phyloP scores from a whole-genome alignment of 2,797 vertebrate genomes.

The Harpagifer antarcticus region DNA sequence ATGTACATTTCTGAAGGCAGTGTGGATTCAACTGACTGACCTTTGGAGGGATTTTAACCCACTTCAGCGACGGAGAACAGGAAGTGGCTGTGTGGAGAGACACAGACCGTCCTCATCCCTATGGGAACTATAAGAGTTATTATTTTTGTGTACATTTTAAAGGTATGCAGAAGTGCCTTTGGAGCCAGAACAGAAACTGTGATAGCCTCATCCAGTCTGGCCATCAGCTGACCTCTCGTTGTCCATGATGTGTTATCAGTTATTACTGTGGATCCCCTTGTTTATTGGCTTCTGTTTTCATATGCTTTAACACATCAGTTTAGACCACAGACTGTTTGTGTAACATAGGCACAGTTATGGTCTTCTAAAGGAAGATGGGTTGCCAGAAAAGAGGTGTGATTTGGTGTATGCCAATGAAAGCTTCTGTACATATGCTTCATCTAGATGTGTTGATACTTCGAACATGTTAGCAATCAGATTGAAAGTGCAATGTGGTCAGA shows the following conservation, averaged over 20 bases:
- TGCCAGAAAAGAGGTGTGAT: too few relatives aligned
- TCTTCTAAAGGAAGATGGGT: not conserved
- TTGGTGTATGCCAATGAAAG: not conserved
- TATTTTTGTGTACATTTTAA: not conserved
- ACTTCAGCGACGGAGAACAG: not conserved
- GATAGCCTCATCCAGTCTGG: not conserved
- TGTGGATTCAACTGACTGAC: not conserved
- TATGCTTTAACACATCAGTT: not conserved
- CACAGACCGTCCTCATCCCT: slow-evolving; percentile 3
- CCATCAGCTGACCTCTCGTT: not conserved
- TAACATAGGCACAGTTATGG: not conserved
- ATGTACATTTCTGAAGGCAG: not conserved
- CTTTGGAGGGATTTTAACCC: not conserved
- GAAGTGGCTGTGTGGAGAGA: slow-evolving; percentile 9
- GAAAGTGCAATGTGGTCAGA: too few relatives aligned
- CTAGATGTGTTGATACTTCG: not conserved
- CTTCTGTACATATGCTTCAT: not conserved
- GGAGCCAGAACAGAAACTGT: not conserved
- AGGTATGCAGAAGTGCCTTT: slow-evolving; percentile 9
- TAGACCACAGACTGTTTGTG: not conserved
- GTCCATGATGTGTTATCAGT: not conserved
- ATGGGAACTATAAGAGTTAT: slow-evolving; percentile 17
- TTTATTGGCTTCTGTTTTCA: slow-evolving; percentile 2
- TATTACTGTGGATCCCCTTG: not conserved
- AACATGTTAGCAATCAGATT: not conserved